These are phyloP conservation scores for Eufriesea mexicana DNA, from an alignment of 1,140 invertebrate genomes.

Conservation along the genomic window DNA sequence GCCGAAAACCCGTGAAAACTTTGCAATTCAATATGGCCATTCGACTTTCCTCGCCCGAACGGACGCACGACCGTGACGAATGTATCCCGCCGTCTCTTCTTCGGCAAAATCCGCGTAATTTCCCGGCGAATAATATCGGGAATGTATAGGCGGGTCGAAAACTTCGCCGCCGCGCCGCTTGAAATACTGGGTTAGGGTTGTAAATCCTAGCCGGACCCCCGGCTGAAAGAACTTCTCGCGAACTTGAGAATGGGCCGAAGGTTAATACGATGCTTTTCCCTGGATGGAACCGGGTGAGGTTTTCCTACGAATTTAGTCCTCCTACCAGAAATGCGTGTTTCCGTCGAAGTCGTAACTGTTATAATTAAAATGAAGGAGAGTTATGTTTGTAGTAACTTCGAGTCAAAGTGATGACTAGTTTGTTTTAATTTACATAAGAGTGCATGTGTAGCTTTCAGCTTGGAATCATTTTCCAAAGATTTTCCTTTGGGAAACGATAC, in stretches of 20 bases:
- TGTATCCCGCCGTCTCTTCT: conserved; percentile 4
- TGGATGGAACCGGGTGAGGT: background rate
- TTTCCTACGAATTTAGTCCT: too few relatives aligned
- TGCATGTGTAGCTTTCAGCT: too few relatives aligned
- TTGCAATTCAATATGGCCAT: conserved; percentile 48
- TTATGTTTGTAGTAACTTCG: too few relatives aligned
- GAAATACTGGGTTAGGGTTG: background rate
- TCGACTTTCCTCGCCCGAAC: conserved; percentile 20
- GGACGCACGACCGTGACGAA: conserved; percentile 17
- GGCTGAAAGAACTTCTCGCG: background rate
- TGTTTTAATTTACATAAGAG: too few relatives aligned
- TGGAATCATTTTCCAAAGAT: too few relatives aligned
- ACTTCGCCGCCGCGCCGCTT: background rate
- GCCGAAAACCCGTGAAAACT: conserved; percentile 44
- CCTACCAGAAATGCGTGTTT: too few relatives aligned
- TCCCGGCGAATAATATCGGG: conserved; percentile 45
- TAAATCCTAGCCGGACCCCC: background rate
- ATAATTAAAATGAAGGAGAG: too few relatives aligned
- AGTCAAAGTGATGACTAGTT: too few relatives aligned
- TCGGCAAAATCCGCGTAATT: background rate
- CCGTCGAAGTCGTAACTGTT: too few relatives aligned
- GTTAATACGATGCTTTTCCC: background rate
- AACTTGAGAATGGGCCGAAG: too few relatives aligned
- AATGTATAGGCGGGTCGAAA: conserved; percentile 6
- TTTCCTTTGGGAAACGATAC: too few relatives aligned